phyloP scores from a whole-genome alignment of 92 coral and sea anemone species.

The Nematostella vectensis region DNA sequence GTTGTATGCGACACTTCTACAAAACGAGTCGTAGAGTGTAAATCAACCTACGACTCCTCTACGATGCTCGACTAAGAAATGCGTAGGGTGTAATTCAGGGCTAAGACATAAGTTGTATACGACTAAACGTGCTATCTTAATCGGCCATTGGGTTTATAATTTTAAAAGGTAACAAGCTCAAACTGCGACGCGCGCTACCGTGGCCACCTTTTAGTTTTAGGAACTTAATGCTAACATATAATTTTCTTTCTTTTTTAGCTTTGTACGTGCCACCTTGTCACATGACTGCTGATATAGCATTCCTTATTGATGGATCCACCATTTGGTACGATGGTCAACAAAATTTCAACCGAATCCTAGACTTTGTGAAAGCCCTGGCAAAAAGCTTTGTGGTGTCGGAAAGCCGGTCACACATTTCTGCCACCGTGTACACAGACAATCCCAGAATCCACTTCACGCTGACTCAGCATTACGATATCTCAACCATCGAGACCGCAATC shows the following conservation, averaged over 20 bases:
- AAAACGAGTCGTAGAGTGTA: too few species aligned
- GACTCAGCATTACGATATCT: slow-evolving; percentile 26
- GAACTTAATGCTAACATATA: too few species aligned
- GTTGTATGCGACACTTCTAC: not conserved
- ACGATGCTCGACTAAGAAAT: too few species aligned
- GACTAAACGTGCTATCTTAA: too few species aligned
- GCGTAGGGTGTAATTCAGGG: too few species aligned
- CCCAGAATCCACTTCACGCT: slow-evolving; percentile 33
- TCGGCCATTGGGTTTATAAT: too few species aligned
- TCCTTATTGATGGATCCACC: slow-evolving; percentile 58
- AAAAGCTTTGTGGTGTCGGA: slow-evolving; percentile 37
- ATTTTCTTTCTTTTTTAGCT: not conserved
- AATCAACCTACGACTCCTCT: too few species aligned
- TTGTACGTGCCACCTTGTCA: slow-evolving; percentile 6
- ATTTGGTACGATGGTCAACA: slow-evolving; percentile 28
- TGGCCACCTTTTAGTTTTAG: too few species aligned
- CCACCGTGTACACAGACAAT: slow-evolving; percentile 34
- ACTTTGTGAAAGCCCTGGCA: slow-evolving; percentile 43
- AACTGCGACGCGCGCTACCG: too few species aligned
- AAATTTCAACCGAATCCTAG: slow-evolving; percentile 38
- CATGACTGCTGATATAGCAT: slow-evolving; percentile 35
- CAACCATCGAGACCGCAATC: slow-evolving; percentile 27
- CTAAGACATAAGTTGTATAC: too few species aligned
- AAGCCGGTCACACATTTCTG: slow-evolving; percentile 38
- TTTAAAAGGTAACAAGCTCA: too few species aligned